Evolutionary conservation across 2,797 vertebrate species (phyloP).

Genomic region (Rallus crepitans): DNA sequence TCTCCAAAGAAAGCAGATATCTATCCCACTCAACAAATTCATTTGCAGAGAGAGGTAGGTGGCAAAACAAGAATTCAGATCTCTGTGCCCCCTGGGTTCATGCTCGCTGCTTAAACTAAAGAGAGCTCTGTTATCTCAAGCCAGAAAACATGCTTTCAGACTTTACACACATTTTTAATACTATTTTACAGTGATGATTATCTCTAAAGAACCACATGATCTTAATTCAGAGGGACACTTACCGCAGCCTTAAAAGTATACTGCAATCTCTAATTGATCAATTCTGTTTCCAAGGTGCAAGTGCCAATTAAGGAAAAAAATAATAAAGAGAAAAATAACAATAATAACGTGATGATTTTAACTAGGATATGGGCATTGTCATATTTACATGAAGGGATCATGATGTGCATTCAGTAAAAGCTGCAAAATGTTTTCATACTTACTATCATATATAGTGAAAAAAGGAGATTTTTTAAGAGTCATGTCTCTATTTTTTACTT

Average conservation of each 20-base stretch:
- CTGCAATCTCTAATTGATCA: neutral
- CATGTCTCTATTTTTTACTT: neutral
- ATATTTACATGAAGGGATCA: neutral
- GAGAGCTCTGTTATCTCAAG: neutral
- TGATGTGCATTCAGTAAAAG: neutral
- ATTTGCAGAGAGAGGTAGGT: neutral
- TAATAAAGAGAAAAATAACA: neutral
- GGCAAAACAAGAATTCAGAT: neutral
- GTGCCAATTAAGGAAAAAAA: neutral
- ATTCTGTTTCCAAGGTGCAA: neutral
- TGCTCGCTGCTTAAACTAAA: neutral
- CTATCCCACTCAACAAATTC: neutral
- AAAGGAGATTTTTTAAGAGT: neutral
- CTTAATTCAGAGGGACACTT: neutral
- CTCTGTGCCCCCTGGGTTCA: neutral
- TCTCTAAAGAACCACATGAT: neutral
- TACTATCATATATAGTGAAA: neutral
- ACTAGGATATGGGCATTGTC: neutral
- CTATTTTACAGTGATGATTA: neutral
- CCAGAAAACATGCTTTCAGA: constrained; percentile 20
- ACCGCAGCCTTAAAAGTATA: neutral
- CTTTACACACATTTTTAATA: neutral
- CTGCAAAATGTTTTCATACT: neutral
- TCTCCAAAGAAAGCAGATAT: neutral
- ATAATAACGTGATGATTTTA: neutral